Evolutionary conservation across 2,888 invertebrate species (phyloP), one percentile per base, ranked within the genome.

Genomic region (Chalcis sispes): DNA sequence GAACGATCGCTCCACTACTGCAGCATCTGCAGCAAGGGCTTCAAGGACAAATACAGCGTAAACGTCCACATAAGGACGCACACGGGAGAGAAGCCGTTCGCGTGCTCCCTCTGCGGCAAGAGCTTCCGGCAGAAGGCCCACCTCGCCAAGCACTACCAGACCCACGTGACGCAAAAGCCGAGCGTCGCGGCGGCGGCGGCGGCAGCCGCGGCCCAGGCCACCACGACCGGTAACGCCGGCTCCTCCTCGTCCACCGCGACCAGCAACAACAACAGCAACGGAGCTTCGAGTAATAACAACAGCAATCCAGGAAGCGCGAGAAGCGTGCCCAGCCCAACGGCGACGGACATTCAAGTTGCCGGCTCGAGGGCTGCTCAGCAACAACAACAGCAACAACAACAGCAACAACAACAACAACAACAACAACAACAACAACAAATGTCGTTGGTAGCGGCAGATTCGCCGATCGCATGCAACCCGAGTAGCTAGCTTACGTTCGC

Each of bases 51-150:
- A 89, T 99, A 99, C 91, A 96, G 98, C 78, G 97, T 99, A 72
- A 98, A 98, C 88, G 98, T 98, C 59, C 99, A 99, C 89, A 96
- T 98, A 82, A 92, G 98, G 82, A 98, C 98, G 29, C 99, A 99
- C 88, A 98, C 98, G 0, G 98, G 98, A 0, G 98, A 99, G 89
- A 98, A 99, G 86, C 98, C 99, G 0, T 99, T 99, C 89, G 93
- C 95, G 42, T 99, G 99, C 89, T 94, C 95, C 20, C 91, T 98
- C 73, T 99, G 99, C 88, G 96, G 96, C 79, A 97, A 96, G 89
- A 95, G 95, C 85, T 97, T 97, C 90, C 92, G 96, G 62, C 96
- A 97, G 89, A 97, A 97, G 86, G 96, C 96, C 0, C 96, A 97
- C 85, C 90, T 97, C 82, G 96, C 96, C 77, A 97, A 97, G 88